A percentile compares a stretch with the other conserved stretches of the same genome.
These are phyloP conservation scores for Calliopsis andreniformis DNA, from an alignment of 1,140 invertebrate genomes.

Conservation along the genomic window DNA sequence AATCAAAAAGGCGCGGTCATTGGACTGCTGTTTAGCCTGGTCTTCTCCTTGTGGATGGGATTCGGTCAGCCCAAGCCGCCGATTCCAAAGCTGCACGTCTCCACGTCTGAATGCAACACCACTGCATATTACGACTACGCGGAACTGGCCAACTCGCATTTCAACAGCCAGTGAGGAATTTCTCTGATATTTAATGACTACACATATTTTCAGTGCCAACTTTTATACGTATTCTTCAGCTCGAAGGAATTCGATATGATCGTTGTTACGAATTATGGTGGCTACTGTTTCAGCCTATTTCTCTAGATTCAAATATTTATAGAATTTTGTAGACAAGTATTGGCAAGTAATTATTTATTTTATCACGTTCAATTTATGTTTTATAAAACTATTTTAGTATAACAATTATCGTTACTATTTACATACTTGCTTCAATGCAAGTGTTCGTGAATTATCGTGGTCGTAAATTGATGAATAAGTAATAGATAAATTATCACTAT, in stretches of 20 bases:
- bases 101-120: slow-evolving; percentile 81
- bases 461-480: no score
- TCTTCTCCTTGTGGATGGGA: slow-evolving; percentile 91
- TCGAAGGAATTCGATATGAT: no score
- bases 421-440: no score
- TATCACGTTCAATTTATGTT: no score
- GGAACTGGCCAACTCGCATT: neutral
- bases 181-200: neutral
- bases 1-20: slow-evolving; percentile 88
- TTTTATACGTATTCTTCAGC: neutral
- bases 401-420: no score
- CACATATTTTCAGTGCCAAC: no score
- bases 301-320: neutral
- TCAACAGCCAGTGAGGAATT: slow-evolving; percentile 37
- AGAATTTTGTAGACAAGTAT: neutral
- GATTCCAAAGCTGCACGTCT: slow-evolving; percentile 81
- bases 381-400: no score
- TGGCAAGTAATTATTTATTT: neutral
- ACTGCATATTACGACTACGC: slow-evolving; percentile 23
- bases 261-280: no score
- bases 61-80: slow-evolving; percentile 90
- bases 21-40: slow-evolving; percentile 86
- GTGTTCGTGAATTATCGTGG: no score
- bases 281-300: no score
- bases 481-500: no score